A percentile compares a stretch with the other conserved stretches of the same genome.
These are phyloP conservation scores for Drosophila dives DNA, from an alignment of 2,888 invertebrate species.

Conservation along the genomic window DNA sequence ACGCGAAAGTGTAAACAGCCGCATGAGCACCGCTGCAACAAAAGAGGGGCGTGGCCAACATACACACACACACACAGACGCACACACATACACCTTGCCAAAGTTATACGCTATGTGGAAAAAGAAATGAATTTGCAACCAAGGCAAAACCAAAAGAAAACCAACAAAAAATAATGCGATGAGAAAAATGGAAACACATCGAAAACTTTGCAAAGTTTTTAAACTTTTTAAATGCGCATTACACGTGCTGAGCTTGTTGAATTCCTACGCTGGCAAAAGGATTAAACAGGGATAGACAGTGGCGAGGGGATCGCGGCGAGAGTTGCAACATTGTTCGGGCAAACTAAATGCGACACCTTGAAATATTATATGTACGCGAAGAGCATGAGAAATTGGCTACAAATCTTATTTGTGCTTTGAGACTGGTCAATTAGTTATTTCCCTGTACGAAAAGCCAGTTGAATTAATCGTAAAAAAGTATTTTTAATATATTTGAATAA, in stretches of 20 bases:
- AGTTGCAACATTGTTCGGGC: conserved; percentile 50
- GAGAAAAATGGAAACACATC: conserved; percentile 41
- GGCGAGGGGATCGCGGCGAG: not conserved
- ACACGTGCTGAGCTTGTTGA: conserved; percentile 75
- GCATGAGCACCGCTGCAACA: conserved; percentile 53
- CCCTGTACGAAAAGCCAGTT: not conserved
- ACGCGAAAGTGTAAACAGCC: conserved; percentile 75
- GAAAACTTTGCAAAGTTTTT: conserved; percentile 72
- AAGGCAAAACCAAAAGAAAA: conserved; percentile 19
- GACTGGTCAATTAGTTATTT: not conserved
- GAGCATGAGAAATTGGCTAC: not conserved
- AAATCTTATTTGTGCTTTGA: not conserved
- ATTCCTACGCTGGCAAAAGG: conserved; percentile 33
- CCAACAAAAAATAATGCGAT: conserved; percentile 17
- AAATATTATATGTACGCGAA: conserved; percentile 37
- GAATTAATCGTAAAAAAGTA: too few species aligned
- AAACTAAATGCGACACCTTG: conserved; percentile 29
- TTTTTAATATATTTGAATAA: not conserved
- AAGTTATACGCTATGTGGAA: conserved; percentile 65
- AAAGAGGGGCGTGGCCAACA: conserved; percentile 44
- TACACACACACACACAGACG: conserved; percentile 17
- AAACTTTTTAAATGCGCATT: conserved; percentile 81
- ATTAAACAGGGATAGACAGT: not conserved
- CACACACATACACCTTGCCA: conserved; percentile 26
- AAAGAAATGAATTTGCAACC: conserved; percentile 64